Percentiles rank a stretch among this genome's conserved stretches.
Conservation (phyloP, 1,140 invertebrate species). For the Eupeodes corollae region DNA sequence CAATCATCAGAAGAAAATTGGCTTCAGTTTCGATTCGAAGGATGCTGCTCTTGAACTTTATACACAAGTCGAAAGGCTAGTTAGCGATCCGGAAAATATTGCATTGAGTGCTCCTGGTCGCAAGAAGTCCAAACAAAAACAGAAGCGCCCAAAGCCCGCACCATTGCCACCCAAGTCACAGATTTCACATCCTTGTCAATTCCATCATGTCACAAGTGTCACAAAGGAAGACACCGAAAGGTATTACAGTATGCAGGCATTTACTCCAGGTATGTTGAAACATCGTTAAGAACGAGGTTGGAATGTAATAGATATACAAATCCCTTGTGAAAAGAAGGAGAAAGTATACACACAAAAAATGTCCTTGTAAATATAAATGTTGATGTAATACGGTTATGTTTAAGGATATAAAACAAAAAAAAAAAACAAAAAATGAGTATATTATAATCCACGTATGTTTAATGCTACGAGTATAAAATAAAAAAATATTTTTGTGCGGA, state of each 20-base stretch:
- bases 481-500: background rate
- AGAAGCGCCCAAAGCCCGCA: slow-evolving; percentile 40
- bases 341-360: no score
- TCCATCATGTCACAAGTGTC: slow-evolving; percentile 74
- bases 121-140: slow-evolving; percentile 46
- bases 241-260: slow-evolving; percentile 56
- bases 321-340: no score
- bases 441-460: no score
- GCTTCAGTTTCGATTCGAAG: slow-evolving; percentile 67
- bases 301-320: no score
- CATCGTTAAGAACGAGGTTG: slow-evolving; percentile 1
- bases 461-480: background rate
- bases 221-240: slow-evolving; percentile 53
- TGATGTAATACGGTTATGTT: no score
- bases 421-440: no score
- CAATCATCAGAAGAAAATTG: slow-evolving; percentile 43
- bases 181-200: slow-evolving; percentile 77
- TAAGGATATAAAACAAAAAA: no score
- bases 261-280: slow-evolving; percentile 25
- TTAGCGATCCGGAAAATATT: slow-evolving; percentile 70
- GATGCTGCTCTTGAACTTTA: slow-evolving; percentile 60
- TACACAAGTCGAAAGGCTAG: slow-evolving; percentile 54
- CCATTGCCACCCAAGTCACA: slow-evolving; percentile 64
- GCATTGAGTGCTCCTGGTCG: slow-evolving; percentile 56
- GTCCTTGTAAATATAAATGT: no score